Conservation (phyloP, 1,140 invertebrate species). For the Ooceraea biroi region DNA sequence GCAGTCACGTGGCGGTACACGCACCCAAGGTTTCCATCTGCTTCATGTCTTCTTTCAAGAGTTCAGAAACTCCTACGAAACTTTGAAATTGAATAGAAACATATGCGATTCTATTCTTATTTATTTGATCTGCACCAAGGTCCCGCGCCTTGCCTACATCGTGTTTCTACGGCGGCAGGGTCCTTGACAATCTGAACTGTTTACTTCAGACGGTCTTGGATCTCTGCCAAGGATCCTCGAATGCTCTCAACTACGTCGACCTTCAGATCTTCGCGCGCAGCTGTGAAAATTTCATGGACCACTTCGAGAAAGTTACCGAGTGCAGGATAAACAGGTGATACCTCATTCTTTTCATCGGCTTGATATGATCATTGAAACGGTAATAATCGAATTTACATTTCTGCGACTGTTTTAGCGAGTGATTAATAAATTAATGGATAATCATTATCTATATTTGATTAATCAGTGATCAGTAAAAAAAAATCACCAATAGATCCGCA, state of each 20-base stretch:
- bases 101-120: not conserved
- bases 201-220: conserved; percentile 67
- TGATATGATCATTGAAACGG: not conserved
- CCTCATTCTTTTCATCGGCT: not conserved
- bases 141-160: conserved; percentile 65
- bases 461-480: conserved; percentile 22
- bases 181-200: conserved; percentile 81
- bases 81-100: not conserved
- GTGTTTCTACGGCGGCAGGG: conserved; percentile 81
- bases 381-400: not conserved
- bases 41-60: not conserved
- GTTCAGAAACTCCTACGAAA: not conserved
- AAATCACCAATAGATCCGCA: conserved; percentile 73
- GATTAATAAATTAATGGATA: conserved; percentile 5
- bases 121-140: conserved; percentile 51
- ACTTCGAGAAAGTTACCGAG: conserved; percentile 84
- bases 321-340: conserved; percentile 81
- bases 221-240: conserved; percentile 35
- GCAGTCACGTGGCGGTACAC: conserved; percentile 84
- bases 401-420: not conserved
- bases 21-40: conserved; percentile 74
- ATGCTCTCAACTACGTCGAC: conserved; percentile 63
- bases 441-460: not conserved
- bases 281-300: conserved; percentile 84
- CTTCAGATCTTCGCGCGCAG: conserved; percentile 39